A percentile compares a stretch with the other conserved stretches of the same genome.
Evolutionary conservation across 2,113 vertebrate species (phyloP).

Genomic region (Sylvia atricapilla): DNA sequence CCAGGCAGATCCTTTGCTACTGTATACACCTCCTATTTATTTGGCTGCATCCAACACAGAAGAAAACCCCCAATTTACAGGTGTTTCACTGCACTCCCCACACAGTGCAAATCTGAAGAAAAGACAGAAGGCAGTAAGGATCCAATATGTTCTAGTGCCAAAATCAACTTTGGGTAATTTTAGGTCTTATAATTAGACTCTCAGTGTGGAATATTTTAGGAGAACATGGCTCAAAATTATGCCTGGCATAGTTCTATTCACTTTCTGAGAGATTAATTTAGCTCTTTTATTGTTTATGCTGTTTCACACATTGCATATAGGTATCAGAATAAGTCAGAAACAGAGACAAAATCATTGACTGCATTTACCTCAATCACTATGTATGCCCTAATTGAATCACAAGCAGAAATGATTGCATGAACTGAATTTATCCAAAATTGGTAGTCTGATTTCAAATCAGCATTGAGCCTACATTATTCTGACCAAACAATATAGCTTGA

Average conservation of each 20-base stretch:
- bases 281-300: slow-evolving; percentile 7
- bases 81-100: not conserved
- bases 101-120: not conserved
- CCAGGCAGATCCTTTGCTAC: not conserved
- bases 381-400: slow-evolving; percentile 38
- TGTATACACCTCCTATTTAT: not conserved
- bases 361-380: slow-evolving; percentile 7
- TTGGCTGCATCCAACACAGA: not conserved
- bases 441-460: slow-evolving; percentile 50
- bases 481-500: slow-evolving; percentile 62
- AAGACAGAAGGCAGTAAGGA: not conserved
- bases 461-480: slow-evolving; percentile 26
- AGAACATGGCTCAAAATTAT: not conserved
- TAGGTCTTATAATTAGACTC: not conserved
- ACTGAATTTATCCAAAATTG: slow-evolving; percentile 35
- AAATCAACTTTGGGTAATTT: not conserved
- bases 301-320: not conserved
- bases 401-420: slow-evolving; percentile 43
- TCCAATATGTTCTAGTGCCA: not conserved
- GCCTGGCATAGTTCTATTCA: not conserved
- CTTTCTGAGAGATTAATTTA: slow-evolving; percentile 25
- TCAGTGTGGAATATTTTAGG: slow-evolving; percentile 5
- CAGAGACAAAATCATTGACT: not conserved
- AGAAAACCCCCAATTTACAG: not conserved
- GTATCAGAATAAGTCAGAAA: not conserved